Evolutionary conservation across 2,113 vertebrate species (phyloP).

Genomic region (Oncorhynchus mykiss): DNA sequence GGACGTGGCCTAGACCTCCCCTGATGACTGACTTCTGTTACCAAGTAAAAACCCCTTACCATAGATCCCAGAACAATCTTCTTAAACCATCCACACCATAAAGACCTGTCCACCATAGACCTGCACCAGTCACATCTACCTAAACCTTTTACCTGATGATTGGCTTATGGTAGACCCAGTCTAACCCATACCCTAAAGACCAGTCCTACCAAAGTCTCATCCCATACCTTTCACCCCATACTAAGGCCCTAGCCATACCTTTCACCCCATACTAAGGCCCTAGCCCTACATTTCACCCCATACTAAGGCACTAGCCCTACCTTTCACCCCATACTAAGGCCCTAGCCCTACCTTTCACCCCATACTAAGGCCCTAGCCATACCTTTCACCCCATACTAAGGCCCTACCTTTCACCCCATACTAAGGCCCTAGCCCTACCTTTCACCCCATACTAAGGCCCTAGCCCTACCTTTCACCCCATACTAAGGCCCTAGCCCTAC

Average conservation of each 20-base stretch:
- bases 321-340: not conserved
- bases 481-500: not conserved
- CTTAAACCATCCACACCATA: not conserved
- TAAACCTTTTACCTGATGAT: too few relatives aligned
- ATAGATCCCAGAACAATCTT: not conserved
- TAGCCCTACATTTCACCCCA: too few relatives aligned
- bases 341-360: not conserved
- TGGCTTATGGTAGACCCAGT: too few relatives aligned
- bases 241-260: not conserved
- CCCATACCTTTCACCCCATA: too few relatives aligned
- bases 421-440: not conserved
- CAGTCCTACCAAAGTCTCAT: too few relatives aligned
- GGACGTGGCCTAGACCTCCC: constrained; percentile 82
- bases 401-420: too few relatives aligned
- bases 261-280: not conserved
- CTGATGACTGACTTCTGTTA: not conserved
- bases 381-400: too few relatives aligned
- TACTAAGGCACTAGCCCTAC: not conserved
- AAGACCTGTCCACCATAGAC: not conserved
- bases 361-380: not conserved
- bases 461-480: not conserved
- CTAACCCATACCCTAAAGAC: too few relatives aligned
- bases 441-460: not conserved
- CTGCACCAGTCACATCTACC: not conserved
- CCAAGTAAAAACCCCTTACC: not conserved